Base-by-base conservation (phyloP, 2,113 vertebrate genomes). In the Sphaerodactylus townsendi region DNA sequence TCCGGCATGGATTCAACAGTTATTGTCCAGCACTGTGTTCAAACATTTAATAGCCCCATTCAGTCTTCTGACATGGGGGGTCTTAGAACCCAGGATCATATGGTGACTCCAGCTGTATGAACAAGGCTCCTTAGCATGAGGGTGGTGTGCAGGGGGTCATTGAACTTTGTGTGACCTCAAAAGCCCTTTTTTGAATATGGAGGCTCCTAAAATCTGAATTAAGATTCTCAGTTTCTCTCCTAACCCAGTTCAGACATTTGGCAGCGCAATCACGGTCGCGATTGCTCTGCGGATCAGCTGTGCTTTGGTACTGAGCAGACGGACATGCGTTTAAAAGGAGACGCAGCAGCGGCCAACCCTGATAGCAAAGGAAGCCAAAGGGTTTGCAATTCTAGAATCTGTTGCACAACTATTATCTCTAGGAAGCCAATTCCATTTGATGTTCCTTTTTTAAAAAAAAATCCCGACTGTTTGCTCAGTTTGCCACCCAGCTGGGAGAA, bases 401-500 rank as follows among this genome's bases (percentile, higher is more conserved):
- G 44, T 28, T 7, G 66, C 56, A 71, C 76, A 90, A 88, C 79
- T 69, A 87, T 82, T 85, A 81, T 3, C 0, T 68, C 84, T 71
- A 78, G 78, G 86, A 90, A 79, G 7, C 0, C 71, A 84, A 77
- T 88, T 81, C 83, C 86, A 65, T 87, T 80, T 56, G 77, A 81
- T 79, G 84, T 84, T 64, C 50, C n/a, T n/a, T n/a, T n/a, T 64
- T 78, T 84, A 15, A 82, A 83, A 88, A 90, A 68, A 64, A 82
- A 89, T 81, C 80, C 82, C 88, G 59, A 44, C 82, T 90, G 59
- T 78, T 95, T 92, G 84, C 83, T 92, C 87, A 88, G 85, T 88
- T 87, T 88, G 85, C 70, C 81, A 88, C 86, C 84, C 91, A 93
- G 92, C 92, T 93, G 89, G 50, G 83, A 85, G 83, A 85, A 85